These are phyloP conservation scores for Papilio glaucus DNA, from an alignment of 1,140 invertebrate species.

Conservation along the genomic window DNA sequence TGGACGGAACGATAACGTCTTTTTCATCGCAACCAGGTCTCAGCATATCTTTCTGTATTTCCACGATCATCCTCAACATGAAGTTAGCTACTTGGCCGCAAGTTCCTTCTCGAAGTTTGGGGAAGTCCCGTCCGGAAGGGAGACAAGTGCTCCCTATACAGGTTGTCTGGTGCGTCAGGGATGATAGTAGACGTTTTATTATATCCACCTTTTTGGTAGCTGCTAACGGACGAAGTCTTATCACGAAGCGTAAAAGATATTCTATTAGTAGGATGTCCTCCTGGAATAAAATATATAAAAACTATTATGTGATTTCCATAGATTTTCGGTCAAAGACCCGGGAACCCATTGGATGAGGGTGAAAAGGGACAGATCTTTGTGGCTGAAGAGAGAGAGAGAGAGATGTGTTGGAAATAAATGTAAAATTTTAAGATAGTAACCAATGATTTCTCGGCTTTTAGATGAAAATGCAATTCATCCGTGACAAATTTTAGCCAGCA, in stretches of 20 bases:
- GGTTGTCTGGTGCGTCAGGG: conserved; percentile 87
- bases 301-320: too few species aligned
- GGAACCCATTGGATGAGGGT: too few species aligned
- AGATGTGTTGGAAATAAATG: too few species aligned
- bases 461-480: too few species aligned
- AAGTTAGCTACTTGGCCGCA: conserved; percentile 68
- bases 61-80: conserved; percentile 67
- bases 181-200: conserved; percentile 85
- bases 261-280: conserved; percentile 87
- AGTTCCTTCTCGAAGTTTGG: conserved; percentile 69
- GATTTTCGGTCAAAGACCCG: too few species aligned
- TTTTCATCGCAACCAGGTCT: conserved; percentile 67
- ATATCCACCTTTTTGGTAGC: conserved; percentile 84
- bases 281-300: conserved; percentile 73
- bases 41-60: conserved; percentile 70
- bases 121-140: conserved; percentile 76
- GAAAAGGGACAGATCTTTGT: too few species aligned
- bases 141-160: conserved; percentile 82
- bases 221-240: conserved; percentile 86
- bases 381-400: too few species aligned
- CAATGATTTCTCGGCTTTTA: too few species aligned
- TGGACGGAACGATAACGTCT: conserved; percentile 65
- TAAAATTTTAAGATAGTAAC: too few species aligned
- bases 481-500: too few species aligned
- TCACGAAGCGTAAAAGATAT: conserved; percentile 89